Conservation (phyloP, 2,797 vertebrate genomes). For the Paguma larvata region DNA sequence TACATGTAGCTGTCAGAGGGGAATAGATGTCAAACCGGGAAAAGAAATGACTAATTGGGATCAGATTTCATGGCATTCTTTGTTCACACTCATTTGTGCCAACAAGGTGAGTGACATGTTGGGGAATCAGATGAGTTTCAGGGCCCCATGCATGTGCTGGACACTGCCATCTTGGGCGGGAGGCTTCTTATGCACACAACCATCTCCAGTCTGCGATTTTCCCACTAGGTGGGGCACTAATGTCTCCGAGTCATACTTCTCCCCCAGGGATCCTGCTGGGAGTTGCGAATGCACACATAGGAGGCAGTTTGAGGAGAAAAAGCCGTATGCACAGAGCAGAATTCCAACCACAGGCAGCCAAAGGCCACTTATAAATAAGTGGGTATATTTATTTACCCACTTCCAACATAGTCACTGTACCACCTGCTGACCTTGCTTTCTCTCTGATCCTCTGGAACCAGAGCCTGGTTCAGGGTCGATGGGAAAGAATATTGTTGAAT, state of each 20-base stretch:
- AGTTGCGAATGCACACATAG: neutral
- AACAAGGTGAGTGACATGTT: neutral
- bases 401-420: neutral
- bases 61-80: neutral
- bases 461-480: neutral
- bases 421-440: neutral
- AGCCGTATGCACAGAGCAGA: neutral
- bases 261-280: neutral
- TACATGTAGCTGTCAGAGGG: neutral
- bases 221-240: neutral
- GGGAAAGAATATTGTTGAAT: neutral
- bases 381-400: neutral
- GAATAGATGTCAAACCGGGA: neutral
- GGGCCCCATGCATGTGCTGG: neutral
- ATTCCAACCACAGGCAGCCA: neutral
- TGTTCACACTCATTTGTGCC: neutral
- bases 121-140: neutral
- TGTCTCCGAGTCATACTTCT: neutral
- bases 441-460: neutral
- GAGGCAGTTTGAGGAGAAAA: neutral
- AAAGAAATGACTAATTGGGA: slow-evolving; percentile 44
- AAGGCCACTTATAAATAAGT: neutral
- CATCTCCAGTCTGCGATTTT: neutral
- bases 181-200: neutral
- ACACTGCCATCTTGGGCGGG: neutral